phyloP scores from a whole-genome alignment of 2,888 invertebrate genomes.

The Boloria selene region DNA sequence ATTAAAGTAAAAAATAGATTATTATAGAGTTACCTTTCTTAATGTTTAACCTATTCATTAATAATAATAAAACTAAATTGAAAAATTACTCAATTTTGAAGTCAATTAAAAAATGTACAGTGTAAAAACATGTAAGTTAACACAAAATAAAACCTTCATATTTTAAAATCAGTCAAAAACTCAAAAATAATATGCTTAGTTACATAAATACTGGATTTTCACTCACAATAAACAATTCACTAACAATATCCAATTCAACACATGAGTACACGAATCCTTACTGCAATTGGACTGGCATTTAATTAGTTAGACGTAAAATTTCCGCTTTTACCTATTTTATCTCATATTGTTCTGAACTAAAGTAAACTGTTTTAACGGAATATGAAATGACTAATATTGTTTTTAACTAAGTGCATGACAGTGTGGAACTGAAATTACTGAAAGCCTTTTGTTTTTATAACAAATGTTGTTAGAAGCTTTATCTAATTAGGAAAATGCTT shows the following conservation, averaged over 20 bases:
- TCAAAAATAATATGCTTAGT: no score
- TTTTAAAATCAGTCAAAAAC: no score
- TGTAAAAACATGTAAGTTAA: no score
- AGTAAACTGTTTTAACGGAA: slow-evolving; percentile 22
- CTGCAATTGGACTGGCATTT: slow-evolving; percentile 2
- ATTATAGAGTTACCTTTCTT: no score
- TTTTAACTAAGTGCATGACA: slow-evolving; percentile 39
- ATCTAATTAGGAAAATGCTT: slow-evolving; percentile 13
- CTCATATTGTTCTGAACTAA: slow-evolving; percentile 11
- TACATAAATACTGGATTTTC: no score
- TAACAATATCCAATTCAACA: slow-evolving; percentile 3
- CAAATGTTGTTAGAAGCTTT: slow-evolving; percentile 12
- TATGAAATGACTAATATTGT: slow-evolving; percentile 38
- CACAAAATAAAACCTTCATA: no score
- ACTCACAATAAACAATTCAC: no score
- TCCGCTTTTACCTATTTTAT: slow-evolving; percentile 4
- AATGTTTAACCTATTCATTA: no score
- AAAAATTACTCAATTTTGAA: no score
- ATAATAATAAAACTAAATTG: no score
- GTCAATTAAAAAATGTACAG: no score
- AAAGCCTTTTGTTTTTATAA: slow-evolving; percentile 28
- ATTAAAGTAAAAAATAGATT: no score
- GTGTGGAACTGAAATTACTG: slow-evolving; percentile 28
- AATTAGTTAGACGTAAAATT: slow-evolving; percentile 20
- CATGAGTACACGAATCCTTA: slow-evolving; percentile 5